Evolutionary conservation across 2,888 invertebrate species (phyloP).

Genomic region (Julus scandinavius): DNA sequence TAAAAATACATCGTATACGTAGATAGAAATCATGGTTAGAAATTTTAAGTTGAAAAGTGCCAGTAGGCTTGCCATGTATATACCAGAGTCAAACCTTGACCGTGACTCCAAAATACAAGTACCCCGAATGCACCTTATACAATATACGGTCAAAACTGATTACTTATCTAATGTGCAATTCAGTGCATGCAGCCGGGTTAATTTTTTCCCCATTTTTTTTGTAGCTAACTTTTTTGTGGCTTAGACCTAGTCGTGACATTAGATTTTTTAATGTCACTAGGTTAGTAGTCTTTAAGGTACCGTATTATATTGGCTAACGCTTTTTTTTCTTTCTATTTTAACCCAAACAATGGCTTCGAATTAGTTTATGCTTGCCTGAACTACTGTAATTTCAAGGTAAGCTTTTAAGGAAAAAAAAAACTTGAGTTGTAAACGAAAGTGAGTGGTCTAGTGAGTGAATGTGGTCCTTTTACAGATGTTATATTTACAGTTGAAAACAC

Average conservation of each 20-base stretch:
- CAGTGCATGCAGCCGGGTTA: not conserved
- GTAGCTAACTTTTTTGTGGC: not conserved
- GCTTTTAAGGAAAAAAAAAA: not conserved
- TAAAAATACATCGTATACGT: not conserved
- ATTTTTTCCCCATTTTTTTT: not conserved
- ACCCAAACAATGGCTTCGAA: conserved; percentile 20
- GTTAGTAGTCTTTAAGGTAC: conserved; percentile 39
- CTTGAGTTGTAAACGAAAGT: not conserved
- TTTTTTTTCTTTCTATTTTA: not conserved
- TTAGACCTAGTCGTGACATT: conserved; percentile 34
- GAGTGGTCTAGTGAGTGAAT: not conserved
- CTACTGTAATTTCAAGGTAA: conserved; percentile 30
- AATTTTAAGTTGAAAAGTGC: not conserved
- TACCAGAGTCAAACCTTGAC: not conserved
- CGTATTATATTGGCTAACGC: not conserved
- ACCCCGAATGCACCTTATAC: not conserved
- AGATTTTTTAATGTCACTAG: conserved; percentile 8
- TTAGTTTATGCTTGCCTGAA: conserved; percentile 24
- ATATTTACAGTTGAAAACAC: not conserved
- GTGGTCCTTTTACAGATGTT: not conserved
- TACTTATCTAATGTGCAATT: not conserved
- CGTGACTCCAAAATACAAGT: not conserved
- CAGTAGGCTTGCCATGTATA: not conserved
- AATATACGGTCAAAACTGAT: not conserved
- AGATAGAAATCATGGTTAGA: conserved; percentile 6